Base-by-base conservation (phyloP, 1,140 invertebrate species). In the Apolygus lucorum region DNA sequence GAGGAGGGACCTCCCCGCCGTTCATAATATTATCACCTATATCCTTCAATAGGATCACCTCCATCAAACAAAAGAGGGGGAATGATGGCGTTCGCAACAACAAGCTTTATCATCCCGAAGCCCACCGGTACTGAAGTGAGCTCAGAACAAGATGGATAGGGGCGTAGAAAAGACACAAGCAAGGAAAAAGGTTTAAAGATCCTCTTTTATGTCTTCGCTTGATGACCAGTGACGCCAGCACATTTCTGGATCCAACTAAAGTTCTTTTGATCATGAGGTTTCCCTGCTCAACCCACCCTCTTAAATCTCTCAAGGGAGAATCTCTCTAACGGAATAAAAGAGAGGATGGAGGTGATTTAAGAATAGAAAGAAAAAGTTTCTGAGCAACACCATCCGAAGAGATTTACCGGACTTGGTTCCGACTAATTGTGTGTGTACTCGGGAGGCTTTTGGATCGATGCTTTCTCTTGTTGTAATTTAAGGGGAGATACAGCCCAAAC, bases 1-100 rank as follows among this genome's bases (percentile, higher is more conserved):
- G 4, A 59, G 54, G 22, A 24, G 13, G 54, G 22, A 24, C 8
- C 2, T 14, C 54, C 22, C 11, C 8, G 17, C 8, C 17, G 54
- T 11, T 59, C 54, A 59, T 59, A 59, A 59, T 59, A 59, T 59
- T 59, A 59, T 59, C 54, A 59, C 54, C 54, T 59, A 59, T 59
- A 59, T 59, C 54, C 54, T 24, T 59, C 54, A 59, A 59, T 24
- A 59, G 54, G 54, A 59, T 59, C 22, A 59, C 54, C 54, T 22
- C 11, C 54, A 59, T 59, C 54, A 59, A 59, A 59, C 54, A 59
- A 59, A 49, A 24, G 54, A 24, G 22, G 11, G 22, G 54, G 54
- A 59, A 59, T 59, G 54, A 59, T 59, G 22, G 54, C 22, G 2
- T 22, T 11, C 17, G 34, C 34, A 22, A 14, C 54, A 14, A 59